These are phyloP conservation scores for roundworm (Caenorhabditis elegans) DNA, from an alignment of 1,140 invertebrate species.

Conservation along the genomic window DNA sequence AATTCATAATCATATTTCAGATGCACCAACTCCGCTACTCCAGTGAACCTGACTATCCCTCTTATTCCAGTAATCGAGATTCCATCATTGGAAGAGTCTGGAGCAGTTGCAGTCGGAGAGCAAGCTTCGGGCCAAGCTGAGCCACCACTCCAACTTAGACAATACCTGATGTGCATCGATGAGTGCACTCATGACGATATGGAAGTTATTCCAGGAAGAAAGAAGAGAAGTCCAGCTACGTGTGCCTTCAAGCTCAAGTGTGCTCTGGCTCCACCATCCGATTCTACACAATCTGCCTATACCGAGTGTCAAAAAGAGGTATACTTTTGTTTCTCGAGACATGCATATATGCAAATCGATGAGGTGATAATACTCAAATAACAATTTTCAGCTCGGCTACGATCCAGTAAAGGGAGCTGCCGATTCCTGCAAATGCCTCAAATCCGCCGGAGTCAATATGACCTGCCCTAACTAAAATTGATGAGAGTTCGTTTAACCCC, in stretches of 20 bases:
- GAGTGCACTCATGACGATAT: conserved; percentile 60
- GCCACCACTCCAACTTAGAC: conserved; percentile 47
- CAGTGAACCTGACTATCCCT: conserved; percentile 49
- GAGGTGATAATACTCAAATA: too few species aligned
- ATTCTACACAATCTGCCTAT: conserved; percentile 58
- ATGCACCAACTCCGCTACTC: conserved; percentile 45
- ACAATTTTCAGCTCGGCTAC: neutral
- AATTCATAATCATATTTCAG: neutral
- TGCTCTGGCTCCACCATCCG: conserved; percentile 61
- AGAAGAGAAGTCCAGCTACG: conserved; percentile 53
- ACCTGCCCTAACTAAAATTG: neutral
- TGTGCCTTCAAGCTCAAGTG: conserved; percentile 65
- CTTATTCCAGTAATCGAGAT: conserved; percentile 49
- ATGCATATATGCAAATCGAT: too few species aligned
- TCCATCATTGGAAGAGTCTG: conserved; percentile 25
- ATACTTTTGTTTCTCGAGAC: conserved; percentile 28
- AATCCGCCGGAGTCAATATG: conserved; percentile 54
- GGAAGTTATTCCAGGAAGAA: conserved; percentile 43
- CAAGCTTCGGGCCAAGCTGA: neutral
- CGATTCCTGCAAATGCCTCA: conserved; percentile 62
- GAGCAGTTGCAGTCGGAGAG: conserved; percentile 15
- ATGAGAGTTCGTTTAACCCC: too few species aligned
- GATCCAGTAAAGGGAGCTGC: conserved; percentile 55
- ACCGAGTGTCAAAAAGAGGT: conserved; percentile 61
- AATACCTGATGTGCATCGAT: conserved; percentile 63